A percentile compares a stretch with the other conserved stretches of the same genome.
These are phyloP conservation scores for Zeuzera pyrina DNA, from an alignment of 2,888 invertebrate species.

Conservation along the genomic window DNA sequence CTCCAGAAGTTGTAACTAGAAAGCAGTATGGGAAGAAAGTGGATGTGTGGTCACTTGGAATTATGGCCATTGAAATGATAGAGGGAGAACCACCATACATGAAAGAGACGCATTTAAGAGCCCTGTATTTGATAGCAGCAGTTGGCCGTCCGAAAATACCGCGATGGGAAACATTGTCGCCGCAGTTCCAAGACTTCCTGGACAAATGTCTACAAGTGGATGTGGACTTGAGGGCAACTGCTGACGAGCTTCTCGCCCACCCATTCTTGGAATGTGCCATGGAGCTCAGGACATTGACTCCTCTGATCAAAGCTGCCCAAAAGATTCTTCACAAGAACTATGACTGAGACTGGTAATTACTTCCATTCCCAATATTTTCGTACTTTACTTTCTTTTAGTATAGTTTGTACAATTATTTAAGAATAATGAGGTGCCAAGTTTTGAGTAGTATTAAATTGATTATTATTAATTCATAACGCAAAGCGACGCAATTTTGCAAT, in stretches of 20 bases:
- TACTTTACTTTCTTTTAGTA: too few species aligned
- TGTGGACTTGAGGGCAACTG: constrained; percentile 83
- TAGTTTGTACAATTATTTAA: too few species aligned
- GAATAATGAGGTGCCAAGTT: too few species aligned
- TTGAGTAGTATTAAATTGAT: too few species aligned
- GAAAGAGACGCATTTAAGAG: constrained; percentile 92
- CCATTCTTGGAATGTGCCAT: constrained; percentile 86
- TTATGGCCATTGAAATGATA: constrained; percentile 96
- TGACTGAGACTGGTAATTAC: constrained; percentile 44
- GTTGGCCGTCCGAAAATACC: constrained; percentile 94
- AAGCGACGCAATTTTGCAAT: too few species aligned
- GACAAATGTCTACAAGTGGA: constrained; percentile 92
- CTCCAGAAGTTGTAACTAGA: constrained; percentile 93
- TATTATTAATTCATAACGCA: too few species aligned
- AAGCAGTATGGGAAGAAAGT: constrained; percentile 96
- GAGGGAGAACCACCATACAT: constrained; percentile 98
- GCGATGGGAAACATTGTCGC: constrained; percentile 84
- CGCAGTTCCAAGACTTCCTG: constrained; percentile 85
- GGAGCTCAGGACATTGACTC: constrained; percentile 85
- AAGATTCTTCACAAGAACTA: constrained; percentile 81
- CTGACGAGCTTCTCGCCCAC: constrained; percentile 84
- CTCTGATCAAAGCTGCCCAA: constrained; percentile 93
- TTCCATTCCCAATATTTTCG: constrained; percentile 30
- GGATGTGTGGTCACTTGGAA: constrained; percentile 96
- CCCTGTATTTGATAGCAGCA: constrained; percentile 95